phyloP scores from a whole-genome alignment of 2,113 vertebrate species.

The Corythornis madagascariensis region DNA sequence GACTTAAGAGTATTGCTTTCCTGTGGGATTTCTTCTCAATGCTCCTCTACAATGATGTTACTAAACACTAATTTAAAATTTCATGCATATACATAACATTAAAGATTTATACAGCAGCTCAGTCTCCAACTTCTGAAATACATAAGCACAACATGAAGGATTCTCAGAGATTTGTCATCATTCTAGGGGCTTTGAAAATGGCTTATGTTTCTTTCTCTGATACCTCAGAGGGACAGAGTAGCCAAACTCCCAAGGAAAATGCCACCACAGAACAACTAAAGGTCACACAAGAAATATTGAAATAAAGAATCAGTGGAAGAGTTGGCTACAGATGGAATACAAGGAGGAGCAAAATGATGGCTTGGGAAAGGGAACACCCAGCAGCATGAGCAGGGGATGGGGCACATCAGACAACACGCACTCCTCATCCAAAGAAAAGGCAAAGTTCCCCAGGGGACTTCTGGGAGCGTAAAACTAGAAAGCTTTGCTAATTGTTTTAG shows the following conservation, averaged over 20 bases:
- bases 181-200: not conserved
- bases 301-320: not conserved
- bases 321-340: not conserved
- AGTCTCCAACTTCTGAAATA: not conserved
- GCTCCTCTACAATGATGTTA: not conserved
- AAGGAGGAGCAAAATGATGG: not conserved
- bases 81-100: not conserved
- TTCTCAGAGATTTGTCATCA: not conserved
- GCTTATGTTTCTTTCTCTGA: too few species aligned
- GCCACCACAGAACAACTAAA: rapidly evolving
- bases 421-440: not conserved
- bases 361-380: not conserved
- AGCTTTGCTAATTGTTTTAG: not conserved
- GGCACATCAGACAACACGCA: not conserved
- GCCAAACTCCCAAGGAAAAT: not conserved
- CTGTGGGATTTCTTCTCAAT: not conserved
- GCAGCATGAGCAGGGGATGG: not conserved
- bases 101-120: not conserved
- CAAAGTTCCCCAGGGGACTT: not conserved
- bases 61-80: constrained; percentile 10
- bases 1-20: not conserved
- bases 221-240: not conserved
- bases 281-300: not conserved
- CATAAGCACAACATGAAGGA: not conserved
- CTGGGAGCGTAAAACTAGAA: not conserved